Evolutionary conservation across 2,888 invertebrate species (phyloP).

Genomic region (Leptinotarsa juncta): DNA sequence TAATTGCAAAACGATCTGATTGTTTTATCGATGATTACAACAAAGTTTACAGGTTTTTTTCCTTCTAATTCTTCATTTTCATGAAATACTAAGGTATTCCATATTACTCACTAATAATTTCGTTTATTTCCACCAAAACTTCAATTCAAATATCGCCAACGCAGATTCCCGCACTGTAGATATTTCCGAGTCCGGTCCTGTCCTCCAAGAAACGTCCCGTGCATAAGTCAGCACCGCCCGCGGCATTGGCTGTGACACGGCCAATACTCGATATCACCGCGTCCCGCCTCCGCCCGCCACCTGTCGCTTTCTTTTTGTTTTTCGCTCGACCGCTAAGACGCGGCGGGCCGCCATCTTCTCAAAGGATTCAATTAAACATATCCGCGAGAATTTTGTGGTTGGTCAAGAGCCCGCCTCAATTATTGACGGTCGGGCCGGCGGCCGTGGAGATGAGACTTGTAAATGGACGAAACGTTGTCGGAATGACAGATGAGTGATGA

Average conservation of each 20-base stretch:
- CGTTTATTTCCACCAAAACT: too few species aligned
- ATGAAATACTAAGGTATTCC: too few species aligned
- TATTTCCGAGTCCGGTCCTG: constrained; percentile 27
- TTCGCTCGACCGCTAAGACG: constrained; percentile 30
- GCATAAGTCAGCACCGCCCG: constrained; percentile 28
- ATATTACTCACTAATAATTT: too few species aligned
- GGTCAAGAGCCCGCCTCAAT: constrained; percentile 38
- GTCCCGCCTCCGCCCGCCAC: constrained; percentile 50
- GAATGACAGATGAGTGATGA: too few species aligned
- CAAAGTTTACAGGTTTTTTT: too few species aligned
- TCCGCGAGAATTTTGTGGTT: constrained; percentile 44
- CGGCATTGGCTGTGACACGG: constrained; percentile 60
- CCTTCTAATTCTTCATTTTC: too few species aligned
- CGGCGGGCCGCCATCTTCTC: constrained; percentile 54
- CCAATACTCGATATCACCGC: constrained; percentile 56
- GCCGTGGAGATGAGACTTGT: constrained; percentile 15
- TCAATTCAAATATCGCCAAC: too few species aligned
- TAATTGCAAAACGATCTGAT: too few species aligned
- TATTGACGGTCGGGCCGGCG: constrained; percentile 1
- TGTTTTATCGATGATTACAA: too few species aligned
- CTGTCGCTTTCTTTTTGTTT: constrained; percentile 57
- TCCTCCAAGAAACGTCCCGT: constrained; percentile 25
- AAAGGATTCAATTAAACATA: constrained; percentile 57
- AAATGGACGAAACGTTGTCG: too few species aligned
- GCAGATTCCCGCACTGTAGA: too few species aligned